Evolutionary conservation across 1,140 invertebrate genomes (phyloP).

Genomic region (Musca domestica): DNA sequence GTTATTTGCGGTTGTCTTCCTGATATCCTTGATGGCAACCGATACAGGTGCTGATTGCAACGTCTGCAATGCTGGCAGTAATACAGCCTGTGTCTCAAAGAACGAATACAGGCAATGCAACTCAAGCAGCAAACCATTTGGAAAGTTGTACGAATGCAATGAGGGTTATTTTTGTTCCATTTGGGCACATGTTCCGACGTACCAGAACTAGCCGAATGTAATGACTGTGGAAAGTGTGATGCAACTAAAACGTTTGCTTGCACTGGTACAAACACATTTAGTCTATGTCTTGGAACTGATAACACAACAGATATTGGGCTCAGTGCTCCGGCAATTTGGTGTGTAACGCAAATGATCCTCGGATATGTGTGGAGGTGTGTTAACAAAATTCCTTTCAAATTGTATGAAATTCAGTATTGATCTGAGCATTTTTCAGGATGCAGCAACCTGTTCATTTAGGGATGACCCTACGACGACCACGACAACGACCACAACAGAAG

Average conservation of each 20-base stretch:
- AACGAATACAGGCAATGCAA: not conserved
- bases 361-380: not conserved
- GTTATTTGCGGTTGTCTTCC: too few species aligned
- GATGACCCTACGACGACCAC: not conserved
- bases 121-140: not conserved
- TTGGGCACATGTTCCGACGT: not conserved
- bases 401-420: not conserved
- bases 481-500: too few species aligned
- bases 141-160: not conserved
- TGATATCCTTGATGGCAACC: too few species aligned
- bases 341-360: not conserved
- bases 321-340: not conserved
- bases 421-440: not conserved
- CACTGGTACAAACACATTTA: not conserved
- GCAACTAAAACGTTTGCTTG: not conserved
- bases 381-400: not conserved
- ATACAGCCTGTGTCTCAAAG: not conserved
- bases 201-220: not conserved
- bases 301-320: not conserved
- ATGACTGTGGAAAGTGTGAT: not conserved
- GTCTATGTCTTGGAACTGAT: not conserved
- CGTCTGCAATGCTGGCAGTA: not conserved
- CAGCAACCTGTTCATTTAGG: not conserved
- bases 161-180: not conserved
- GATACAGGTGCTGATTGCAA: not conserved